phyloP scores from a whole-genome alignment of 2,113 vertebrate genomes.

The Capreolus pygargus region DNA sequence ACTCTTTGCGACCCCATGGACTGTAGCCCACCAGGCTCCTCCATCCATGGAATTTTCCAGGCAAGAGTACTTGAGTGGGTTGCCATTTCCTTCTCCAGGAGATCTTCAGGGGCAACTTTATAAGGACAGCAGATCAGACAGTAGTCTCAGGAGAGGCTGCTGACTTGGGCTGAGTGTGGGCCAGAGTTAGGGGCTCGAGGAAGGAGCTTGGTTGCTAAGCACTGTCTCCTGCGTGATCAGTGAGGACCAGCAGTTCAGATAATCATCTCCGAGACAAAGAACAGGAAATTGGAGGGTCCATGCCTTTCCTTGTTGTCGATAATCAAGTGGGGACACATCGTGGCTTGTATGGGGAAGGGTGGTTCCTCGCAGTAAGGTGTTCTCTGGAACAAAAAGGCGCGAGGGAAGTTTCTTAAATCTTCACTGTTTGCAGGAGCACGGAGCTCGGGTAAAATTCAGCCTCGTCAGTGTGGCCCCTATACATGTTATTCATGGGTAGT shows the following conservation, averaged over 20 bases:
- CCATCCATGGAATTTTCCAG: not conserved
- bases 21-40: not conserved
- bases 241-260: not conserved
- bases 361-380: fast-evolving
- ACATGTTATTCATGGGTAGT: not conserved
- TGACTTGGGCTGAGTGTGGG: not conserved
- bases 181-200: not conserved
- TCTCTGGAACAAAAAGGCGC: not conserved
- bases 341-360: not conserved
- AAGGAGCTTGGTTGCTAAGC: not conserved
- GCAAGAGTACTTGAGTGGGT: not conserved
- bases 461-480: not conserved
- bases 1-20: not conserved
- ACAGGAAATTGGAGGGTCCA: not conserved
- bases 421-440: not conserved
- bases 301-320: not conserved
- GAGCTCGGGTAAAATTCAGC: not conserved
- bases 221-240: not conserved
- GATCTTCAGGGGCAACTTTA: not conserved
- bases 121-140: not conserved
- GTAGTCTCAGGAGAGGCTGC: not conserved
- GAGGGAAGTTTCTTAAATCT: not conserved
- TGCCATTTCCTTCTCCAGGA: not conserved
- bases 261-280: not conserved
- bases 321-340: not conserved